Evolutionary conservation across 2,888 invertebrate species (phyloP).

Genomic region (Ypsolopha scabrella): DNA sequence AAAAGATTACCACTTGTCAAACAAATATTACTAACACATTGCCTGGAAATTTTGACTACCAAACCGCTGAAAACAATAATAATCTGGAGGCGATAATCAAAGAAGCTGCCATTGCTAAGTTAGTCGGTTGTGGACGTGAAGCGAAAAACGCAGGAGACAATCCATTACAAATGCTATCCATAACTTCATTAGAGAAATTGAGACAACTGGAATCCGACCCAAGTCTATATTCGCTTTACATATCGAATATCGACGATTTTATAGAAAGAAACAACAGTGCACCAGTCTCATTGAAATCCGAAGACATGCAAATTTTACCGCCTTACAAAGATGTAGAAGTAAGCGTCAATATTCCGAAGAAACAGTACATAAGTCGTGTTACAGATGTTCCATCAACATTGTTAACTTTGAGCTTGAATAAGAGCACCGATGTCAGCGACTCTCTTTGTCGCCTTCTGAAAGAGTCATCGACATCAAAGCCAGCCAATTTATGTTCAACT

Average conservation of each 20-base stretch:
- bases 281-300: neutral
- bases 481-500: too few species aligned
- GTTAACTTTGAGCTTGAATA: constrained; percentile 13
- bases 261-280: constrained; percentile 2
- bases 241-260: constrained; percentile 19
- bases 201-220: constrained; percentile 27
- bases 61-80: constrained; percentile 7
- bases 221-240: constrained; percentile 29
- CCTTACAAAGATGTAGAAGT: constrained; percentile 37
- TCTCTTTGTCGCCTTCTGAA: constrained; percentile 24
- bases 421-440: constrained; percentile 17
- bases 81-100: constrained; percentile 24
- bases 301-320: constrained; percentile 10
- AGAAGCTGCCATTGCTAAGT: constrained; percentile 11
- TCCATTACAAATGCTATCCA: constrained; percentile 23
- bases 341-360: constrained; percentile 21
- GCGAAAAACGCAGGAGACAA: constrained; percentile 15
- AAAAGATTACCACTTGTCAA: constrained; percentile 45
- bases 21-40: constrained; percentile 20
- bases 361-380: constrained; percentile 21
- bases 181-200: constrained; percentile 31
- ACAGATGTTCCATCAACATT: constrained; percentile 34
- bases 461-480: constrained; percentile 13
- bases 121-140: constrained; percentile 11
- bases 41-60: neutral